These are phyloP conservation scores for Andricus grossulariae DNA, from an alignment of 1,140 invertebrate genomes.

Conservation along the genomic window DNA sequence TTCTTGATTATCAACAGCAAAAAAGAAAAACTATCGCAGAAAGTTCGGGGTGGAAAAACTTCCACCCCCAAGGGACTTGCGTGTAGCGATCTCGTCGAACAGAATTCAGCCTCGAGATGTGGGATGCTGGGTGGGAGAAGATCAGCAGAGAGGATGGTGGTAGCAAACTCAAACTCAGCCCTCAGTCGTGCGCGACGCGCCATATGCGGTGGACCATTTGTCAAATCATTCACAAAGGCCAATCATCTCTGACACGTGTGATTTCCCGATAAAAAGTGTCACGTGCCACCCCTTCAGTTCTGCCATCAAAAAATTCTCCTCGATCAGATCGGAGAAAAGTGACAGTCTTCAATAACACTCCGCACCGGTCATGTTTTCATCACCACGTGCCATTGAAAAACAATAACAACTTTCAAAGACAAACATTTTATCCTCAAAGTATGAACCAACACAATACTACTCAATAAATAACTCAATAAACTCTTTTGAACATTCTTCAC, in stretches of 20 bases:
- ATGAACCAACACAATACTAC: neutral
- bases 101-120: constrained; percentile 4
- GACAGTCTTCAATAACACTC: neutral
- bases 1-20: too few relatives aligned
- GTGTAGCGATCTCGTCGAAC: neutral
- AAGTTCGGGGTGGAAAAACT: neutral
- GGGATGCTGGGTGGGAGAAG: constrained; percentile 55
- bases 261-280: constrained; percentile 61
- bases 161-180: constrained; percentile 55
- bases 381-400: neutral
- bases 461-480: neutral
- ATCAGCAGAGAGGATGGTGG: constrained; percentile 56
- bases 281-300: constrained; percentile 46
- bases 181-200: constrained; percentile 71
- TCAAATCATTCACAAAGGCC: constrained; percentile 58
- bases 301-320: neutral
- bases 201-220: constrained; percentile 69
- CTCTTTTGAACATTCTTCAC: neutral
- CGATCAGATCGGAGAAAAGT: neutral
- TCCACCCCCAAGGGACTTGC: neutral
- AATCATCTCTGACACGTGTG: constrained; percentile 68
- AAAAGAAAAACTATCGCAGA: too few relatives aligned
- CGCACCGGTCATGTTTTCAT: neutral
- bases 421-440: neutral
- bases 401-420: neutral